These are phyloP conservation scores for Alca torda DNA, from an alignment of 2,797 vertebrate genomes.

Conservation along the genomic window DNA sequence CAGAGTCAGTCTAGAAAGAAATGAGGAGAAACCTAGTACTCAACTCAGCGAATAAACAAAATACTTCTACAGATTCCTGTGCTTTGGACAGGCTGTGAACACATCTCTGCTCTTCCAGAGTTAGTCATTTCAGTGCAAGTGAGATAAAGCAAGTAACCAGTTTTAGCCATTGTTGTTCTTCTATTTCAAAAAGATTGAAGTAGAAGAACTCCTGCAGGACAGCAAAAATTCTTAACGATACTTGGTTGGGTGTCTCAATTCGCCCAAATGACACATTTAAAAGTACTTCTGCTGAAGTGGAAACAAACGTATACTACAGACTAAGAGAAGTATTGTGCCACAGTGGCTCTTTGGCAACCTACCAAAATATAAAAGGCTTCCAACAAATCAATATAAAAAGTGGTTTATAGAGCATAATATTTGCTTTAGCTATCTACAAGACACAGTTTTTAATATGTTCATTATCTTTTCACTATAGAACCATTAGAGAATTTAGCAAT, in stretches of 20 bases:
- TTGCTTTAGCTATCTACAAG: not conserved
- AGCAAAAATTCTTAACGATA: not conserved
- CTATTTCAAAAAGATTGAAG: not conserved
- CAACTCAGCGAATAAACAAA: not conserved
- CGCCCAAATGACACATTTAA: not conserved
- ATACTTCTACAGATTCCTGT: not conserved
- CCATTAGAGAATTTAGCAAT: not conserved
- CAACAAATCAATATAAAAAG: conserved; percentile 18
- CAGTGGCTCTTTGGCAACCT: not conserved
- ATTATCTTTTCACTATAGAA: conserved; percentile 30
- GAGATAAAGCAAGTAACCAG: not conserved
- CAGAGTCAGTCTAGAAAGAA: not conserved
- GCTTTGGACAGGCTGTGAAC: not conserved
- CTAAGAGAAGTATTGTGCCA: not conserved
- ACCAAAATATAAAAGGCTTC: conserved; percentile 17
- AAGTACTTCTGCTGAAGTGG: not conserved
- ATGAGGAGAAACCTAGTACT: not conserved
- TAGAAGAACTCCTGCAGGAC: not conserved
- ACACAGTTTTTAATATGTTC: not conserved
- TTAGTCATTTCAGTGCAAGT: not conserved
- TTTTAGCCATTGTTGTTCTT: not conserved
- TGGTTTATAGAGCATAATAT: not conserved
- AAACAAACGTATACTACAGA: not conserved
- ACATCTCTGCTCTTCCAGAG: not conserved
- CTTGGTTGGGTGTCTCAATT: not conserved